Percentiles rank a stretch among this genome's conserved stretches.
phyloP scores from a whole-genome alignment of 92 coral and sea anemone genomes.

The Desmophyllum pertusum region DNA sequence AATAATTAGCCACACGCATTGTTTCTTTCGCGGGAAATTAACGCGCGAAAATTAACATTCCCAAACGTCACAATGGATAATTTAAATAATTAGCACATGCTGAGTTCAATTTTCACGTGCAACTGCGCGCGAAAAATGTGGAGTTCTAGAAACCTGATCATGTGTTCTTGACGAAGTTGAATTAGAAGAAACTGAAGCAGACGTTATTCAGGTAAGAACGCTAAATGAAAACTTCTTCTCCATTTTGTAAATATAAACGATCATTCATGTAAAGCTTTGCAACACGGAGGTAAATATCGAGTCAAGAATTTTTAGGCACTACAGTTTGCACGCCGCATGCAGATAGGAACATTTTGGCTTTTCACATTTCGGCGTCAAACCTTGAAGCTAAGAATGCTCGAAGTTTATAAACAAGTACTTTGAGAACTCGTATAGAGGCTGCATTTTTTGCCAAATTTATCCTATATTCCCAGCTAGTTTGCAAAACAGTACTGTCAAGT shows the following conservation, averaged over 20 bases:
- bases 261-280: background rate
- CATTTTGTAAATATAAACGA: background rate
- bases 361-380: background rate
- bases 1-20: background rate
- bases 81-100: constrained; percentile 4
- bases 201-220: constrained; percentile 16
- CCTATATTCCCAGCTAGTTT: background rate
- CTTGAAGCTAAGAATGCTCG: background rate
- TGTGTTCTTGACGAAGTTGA: background rate
- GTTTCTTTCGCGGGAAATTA: background rate
- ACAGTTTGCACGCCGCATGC: background rate
- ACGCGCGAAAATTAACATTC: constrained; percentile 4
- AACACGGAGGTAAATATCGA: background rate
- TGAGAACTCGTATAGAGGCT: background rate
- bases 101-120: constrained; percentile 28
- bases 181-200: background rate
- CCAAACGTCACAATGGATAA: constrained; percentile 9
- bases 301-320: background rate
- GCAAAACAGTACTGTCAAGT: background rate
- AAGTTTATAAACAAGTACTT: too few relatives aligned
- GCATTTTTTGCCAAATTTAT: background rate
- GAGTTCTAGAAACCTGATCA: background rate
- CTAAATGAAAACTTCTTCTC: background rate
- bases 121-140: background rate
- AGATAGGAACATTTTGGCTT: background rate